Conservation (phyloP, 2,797 vertebrate genomes). For the Leptoclinus maculatus region DNA sequence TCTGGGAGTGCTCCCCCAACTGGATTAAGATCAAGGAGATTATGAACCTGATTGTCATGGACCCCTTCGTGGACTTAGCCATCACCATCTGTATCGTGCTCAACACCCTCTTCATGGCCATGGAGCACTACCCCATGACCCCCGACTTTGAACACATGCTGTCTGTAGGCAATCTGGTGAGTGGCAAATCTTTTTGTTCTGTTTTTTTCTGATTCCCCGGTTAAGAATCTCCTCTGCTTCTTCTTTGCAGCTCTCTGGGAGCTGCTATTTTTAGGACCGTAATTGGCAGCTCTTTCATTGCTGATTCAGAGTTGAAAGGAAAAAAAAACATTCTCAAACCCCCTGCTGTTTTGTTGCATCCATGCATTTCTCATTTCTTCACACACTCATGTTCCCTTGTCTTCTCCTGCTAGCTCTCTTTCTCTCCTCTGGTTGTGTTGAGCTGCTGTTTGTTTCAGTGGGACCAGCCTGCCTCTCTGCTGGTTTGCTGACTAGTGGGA, state of each 20-base stretch:
- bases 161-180: conserved; percentile 96
- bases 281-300: conserved; percentile 59
- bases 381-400: conserved; percentile 28
- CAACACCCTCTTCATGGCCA: conserved; percentile 99
- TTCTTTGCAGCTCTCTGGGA: conserved; percentile 39
- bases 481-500: conserved; percentile 68
- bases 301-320: conserved; percentile 48
- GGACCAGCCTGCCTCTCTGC: conserved; percentile 56
- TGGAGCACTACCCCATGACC: conserved; percentile 99
- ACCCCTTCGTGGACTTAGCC: conserved; percentile 97
- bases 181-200: conserved; percentile 52
- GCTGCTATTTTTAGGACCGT: conserved; percentile 65
- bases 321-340: conserved; percentile 16
- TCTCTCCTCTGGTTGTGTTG: conserved; percentile 43
- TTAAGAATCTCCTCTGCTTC: conserved; percentile 37
- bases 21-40: conserved; percentile 98
- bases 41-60: conserved; percentile 96
- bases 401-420: conserved; percentile 17
- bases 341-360: conserved; percentile 33
- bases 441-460: conserved; percentile 57
- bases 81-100: conserved; percentile 99
- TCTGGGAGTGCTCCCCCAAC: conserved; percentile 94
- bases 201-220: background rate
- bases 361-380: conserved; percentile 37
- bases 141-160: conserved; percentile 90